Evolutionary conservation across 2,113 vertebrate species (phyloP), one percentile per base, ranked within the genome.

Genomic region (Variabilichromis moorii): DNA sequence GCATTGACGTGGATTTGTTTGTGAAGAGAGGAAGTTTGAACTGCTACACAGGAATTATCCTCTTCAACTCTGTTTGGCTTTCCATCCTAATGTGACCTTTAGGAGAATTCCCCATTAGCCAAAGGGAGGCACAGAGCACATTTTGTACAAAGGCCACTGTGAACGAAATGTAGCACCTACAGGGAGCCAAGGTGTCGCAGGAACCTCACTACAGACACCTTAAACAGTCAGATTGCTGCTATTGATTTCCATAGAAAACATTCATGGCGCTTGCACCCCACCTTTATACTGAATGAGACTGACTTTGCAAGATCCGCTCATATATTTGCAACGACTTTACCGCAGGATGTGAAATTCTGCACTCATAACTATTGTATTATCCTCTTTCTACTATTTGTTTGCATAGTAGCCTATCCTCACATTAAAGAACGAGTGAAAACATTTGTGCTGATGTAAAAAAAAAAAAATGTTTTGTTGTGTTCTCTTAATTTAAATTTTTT

Each of bases 31-130:
- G 63, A 86, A 82, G 89, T 90, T 85, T 90, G 81, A 86, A 84
- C 85, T 82, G 68, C 82, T 17, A 40, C 26, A 71, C 83, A 90
- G 84, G 85, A 90, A 93, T 94, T 94, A 92, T 92, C 87, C 84
- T 86, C 59, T n/a, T 81, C 82, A 79, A 81, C 84, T 89, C 73
- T 89, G 85, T 91, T 93, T 93, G 92, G 82, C 80, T 89, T 76
- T 42, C 85, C 87, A 88, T 94, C 90, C 87, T 94, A 92, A 93
- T 86, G 90, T 95, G 95, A 96, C 95, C 94, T 96, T 95, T 94
- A 71, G 88, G 88, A 94, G 88, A 88, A 92, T 94, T 95, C 89
- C 90, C 95, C 85, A 59, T 92, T 93, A 92, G 82, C 89, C 26
- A 33, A 59, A 63, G 7, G 66, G 66, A 82, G 91, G 88, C 91